Conservation (phyloP, 2,888 invertebrate genomes). For the Lasioglossum villosulum region DNA sequence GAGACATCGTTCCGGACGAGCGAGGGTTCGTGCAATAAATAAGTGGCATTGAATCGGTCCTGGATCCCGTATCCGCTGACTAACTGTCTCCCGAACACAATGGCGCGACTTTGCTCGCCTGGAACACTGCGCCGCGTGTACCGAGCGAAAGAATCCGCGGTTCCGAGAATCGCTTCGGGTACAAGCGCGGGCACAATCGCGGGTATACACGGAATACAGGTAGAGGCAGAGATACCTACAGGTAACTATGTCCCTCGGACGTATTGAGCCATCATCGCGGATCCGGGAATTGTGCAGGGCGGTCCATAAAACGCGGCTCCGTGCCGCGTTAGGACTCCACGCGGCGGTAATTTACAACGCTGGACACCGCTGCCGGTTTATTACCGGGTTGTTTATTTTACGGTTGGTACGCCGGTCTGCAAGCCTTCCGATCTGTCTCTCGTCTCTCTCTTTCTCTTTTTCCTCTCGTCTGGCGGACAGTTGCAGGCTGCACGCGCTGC, state of each 20-base stretch:
- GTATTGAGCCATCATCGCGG: slow-evolving; percentile 76
- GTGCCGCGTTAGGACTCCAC: slow-evolving; percentile 71
- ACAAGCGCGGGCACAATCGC: neutral
- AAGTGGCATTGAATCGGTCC: neutral
- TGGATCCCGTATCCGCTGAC: neutral
- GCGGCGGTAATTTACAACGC: slow-evolving; percentile 80
- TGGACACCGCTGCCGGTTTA: slow-evolving; percentile 80
- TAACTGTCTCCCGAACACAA: slow-evolving; percentile 6
- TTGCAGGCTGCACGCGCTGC: neutral
- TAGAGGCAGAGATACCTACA: neutral
- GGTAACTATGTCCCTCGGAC: slow-evolving; percentile 10
- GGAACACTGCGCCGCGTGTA: neutral
- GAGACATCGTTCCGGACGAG: neutral
- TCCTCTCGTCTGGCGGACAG: slow-evolving; percentile 16
- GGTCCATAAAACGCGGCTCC: slow-evolving; percentile 74
- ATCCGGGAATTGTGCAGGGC: slow-evolving; percentile 76
- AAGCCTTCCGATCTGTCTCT: slow-evolving; percentile 56
- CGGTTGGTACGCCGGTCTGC: slow-evolving; percentile 65
- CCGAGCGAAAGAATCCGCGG: neutral
- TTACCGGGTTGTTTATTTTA: slow-evolving; percentile 78
- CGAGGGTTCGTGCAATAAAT: neutral
- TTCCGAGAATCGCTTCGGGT: slow-evolving; percentile 18
- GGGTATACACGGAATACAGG: slow-evolving; percentile 17
- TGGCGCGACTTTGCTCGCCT: slow-evolving; percentile 10
- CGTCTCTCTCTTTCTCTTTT: neutral